Base-by-base conservation (phyloP, 1,140 invertebrate genomes). In the Lucilia sericata region DNA sequence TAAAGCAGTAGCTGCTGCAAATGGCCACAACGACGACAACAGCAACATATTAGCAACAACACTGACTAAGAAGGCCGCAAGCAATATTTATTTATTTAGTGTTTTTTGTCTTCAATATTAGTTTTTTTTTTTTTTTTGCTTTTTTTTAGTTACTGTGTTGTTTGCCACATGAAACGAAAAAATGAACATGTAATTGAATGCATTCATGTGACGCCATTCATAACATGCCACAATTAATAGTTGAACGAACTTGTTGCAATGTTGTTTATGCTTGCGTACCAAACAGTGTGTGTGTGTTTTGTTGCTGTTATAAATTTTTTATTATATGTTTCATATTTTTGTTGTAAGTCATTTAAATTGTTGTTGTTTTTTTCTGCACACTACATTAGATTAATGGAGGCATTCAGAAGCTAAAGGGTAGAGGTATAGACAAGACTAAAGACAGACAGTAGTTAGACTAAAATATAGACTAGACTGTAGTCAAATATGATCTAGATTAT, bases 151-250 rank as follows among this genome's bases (percentile, higher is more conserved):
- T 17, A 34, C 34, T 78, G 34, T 47, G 75, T 78, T 78, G 42
- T 80, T 80, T 49, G 76, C 34, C 10, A 30, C 36, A 25, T 42
- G 9, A 51, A 49, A 19, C 2, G 10, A 19, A 51, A 49, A 49
- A 25, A 19, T 47, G 42, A 80, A 80, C 42, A 80, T 80, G 76
- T 80, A 80, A 80, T 80, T 80, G 76, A 80, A 80, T 80, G 76
- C 76, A 80, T 80, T 80, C 76, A 80, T 80, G 76, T 80, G 76
- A 80, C 76, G 76, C 76, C 76, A 80, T 80, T 80, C 76, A 80
- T 80, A 80, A 80, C 76, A 80, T 80, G 76, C 76, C 76, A 80
- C 76, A 80, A 80, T 80, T 80, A 80, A 51, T 80, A 80, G 76
- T 80, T 80, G 76, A 80, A 80, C 76, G 76, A 80, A 80, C 76